Base-by-base conservation (phyloP, 2,888 invertebrate genomes). In the Epinotia demarniana region DNA sequence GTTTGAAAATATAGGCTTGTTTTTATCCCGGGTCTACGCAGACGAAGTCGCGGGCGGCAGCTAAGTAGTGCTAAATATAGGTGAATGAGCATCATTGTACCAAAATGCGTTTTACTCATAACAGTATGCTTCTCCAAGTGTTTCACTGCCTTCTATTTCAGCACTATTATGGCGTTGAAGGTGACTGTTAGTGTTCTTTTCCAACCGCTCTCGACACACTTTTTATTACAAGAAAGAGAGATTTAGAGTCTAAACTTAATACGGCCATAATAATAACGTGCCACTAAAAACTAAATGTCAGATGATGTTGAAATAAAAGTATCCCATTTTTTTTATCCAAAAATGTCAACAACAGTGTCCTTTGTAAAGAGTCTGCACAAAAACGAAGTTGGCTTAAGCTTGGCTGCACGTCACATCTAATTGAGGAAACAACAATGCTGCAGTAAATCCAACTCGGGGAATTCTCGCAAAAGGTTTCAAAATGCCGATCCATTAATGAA, bases 371-470 rank as follows among this genome's bases (percentile, higher is more conserved):
- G 60, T 46, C 43, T 16, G n/a, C 3, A 19, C 23, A 46, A 69
- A 57, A 69, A 46, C 46, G 27, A 69, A 43, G 58, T 69, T 27
- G 27, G n/a, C 27, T 69, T 27, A 46, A n/a, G 58, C 57, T 23
- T 23, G 43, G 68, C 16, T 46, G 58, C 39, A 39, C 58, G 57
- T 69, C 58, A 39, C 67, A 57, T 67, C 67, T 57, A n/a, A 55
- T 67, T 55, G 18, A 55, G 57, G n/a, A 19, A 39, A 57, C 19
- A 46, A 43, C 9, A 58, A 43, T 16, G 43, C 53, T 12, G 12
- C 19, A 58, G 9, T 60, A 27, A 43, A n/a, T 39, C n/a, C 33
- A 62, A 16, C 8, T 39, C 9, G 6, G 13, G 33, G 16, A 16
- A 49, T 49, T 49, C n/a, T 16, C 0, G 27, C 33, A 60, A 60